Base-by-base conservation (phyloP, 1,140 invertebrate genomes). In the Eurosta solidaginis region DNA sequence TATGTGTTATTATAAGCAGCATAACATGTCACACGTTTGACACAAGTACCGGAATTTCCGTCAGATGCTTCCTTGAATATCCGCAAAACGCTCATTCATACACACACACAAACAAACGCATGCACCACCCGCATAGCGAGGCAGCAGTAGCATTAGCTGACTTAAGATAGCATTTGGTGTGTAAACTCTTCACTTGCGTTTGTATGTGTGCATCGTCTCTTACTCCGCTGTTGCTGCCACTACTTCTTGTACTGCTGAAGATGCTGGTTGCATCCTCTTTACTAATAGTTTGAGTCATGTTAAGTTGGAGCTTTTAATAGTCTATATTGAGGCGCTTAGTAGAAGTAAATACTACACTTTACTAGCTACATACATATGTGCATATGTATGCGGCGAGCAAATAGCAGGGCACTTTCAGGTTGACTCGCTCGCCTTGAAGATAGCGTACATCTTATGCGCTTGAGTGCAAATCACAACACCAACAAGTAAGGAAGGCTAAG, bases 11-110 rank as follows among this genome's bases (percentile, higher is more conserved):
- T 29, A 36, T 36, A 59, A 59, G 29, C 27, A 36, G 27, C 54
- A 59, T 27, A 59, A 59, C 12, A 59, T 59, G 54, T 59, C 44
- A 29, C 22, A 47, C 73, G 73, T 42, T 74, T 47, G 73, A 74
- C 73, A 74, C 73, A 74, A 74, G 73, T 74, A 74, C 68, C 68
- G 68, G 68, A 74, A 74, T 45, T 74, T 74, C 73, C 73, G 44
- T 74, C 73, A 74, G 73, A 25, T 47, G 42, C 25, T 74, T 74
- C 73, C 73, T 45, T 45, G 27, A 47, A 29, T 45, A 44, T 74
- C 42, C 42, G 22, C 10, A 44, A 42, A 33, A 33, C 27, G 12
- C 6, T 17, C 12, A 33, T 33, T 0, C 14, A 20, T n/a, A 59
- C 27, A 63, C 17, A 20, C 12, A 40, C 1, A 36, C 14, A n/a